Evolutionary conservation across 2,797 vertebrate species (phyloP).

Genomic region (Miichthys miiuy): DNA sequence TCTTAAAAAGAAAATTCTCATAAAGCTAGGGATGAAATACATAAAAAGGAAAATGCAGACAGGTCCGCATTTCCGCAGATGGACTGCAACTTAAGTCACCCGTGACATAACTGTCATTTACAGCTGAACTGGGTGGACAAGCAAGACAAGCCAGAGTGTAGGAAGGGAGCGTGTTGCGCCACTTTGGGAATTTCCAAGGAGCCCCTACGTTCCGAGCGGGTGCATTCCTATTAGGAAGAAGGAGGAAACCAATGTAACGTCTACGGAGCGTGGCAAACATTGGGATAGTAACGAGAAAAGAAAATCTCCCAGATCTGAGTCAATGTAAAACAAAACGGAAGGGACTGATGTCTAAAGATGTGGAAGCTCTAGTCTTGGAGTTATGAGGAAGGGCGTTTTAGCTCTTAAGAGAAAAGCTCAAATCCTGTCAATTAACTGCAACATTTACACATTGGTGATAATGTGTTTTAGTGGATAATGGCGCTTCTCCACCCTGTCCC

Average conservation of each 20-base stretch:
- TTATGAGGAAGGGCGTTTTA: neutral
- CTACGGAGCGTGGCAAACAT: constrained; percentile 54
- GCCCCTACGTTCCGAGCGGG: constrained; percentile 58
- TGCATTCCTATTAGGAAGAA: constrained; percentile 77
- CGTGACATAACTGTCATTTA: constrained; percentile 79
- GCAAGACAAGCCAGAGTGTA: constrained; percentile 40
- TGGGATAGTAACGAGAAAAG: constrained; percentile 22
- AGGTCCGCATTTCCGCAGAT: constrained; percentile 68
- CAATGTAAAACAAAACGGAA: constrained; percentile 60
- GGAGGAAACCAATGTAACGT: constrained; percentile 59
- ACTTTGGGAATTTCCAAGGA: constrained; percentile 81
- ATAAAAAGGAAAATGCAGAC: constrained; percentile 49
- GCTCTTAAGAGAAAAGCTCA: constrained; percentile 46
- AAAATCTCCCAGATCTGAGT: constrained; percentile 15
- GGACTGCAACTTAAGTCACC: constrained; percentile 77
- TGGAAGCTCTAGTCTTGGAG: neutral
- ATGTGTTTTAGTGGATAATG: constrained; percentile 55
- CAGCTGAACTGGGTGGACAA: constrained; percentile 62
- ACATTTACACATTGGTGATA: constrained; percentile 58
- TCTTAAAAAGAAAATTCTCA: constrained; percentile 33
- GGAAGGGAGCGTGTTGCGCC: constrained; percentile 54
- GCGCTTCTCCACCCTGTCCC: constrained; percentile 17
- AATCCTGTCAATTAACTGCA: constrained; percentile 51
- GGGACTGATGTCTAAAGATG: constrained; percentile 27
- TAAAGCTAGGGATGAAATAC: constrained; percentile 19